Percentiles rank a stretch among this genome's conserved stretches.
Evolutionary conservation across 2,797 vertebrate species (phyloP).

Genomic region (Sitta carolinensis): DNA sequence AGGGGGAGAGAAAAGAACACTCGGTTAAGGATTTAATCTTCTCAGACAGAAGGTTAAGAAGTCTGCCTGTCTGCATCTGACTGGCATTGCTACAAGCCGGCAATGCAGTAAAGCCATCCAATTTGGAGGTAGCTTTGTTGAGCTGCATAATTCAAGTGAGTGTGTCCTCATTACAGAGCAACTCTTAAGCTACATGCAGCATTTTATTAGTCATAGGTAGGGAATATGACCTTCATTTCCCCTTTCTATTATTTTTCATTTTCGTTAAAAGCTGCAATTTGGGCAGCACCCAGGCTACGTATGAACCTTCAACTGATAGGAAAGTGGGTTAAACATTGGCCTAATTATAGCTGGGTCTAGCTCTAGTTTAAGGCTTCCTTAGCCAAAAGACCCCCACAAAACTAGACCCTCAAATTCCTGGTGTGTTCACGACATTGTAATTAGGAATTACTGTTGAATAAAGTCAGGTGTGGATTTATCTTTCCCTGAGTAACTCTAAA

Average conservation of each 20-base stretch:
- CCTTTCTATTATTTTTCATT: neutral
- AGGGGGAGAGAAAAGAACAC: neutral
- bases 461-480: neutral
- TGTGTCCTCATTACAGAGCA: neutral
- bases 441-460: neutral
- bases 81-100: conserved; percentile 6
- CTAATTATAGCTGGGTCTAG: neutral
- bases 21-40: conserved; percentile 59
- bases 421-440: neutral
- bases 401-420: neutral
- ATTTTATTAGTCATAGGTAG: neutral
- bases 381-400: neutral
- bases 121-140: conserved; percentile 1
- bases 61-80: conserved; percentile 36
- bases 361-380: neutral
- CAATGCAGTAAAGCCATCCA: conserved; percentile 19
- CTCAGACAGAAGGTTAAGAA: conserved; percentile 57
- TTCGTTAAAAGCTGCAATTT: neutral
- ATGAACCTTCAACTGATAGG: neutral
- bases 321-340: neutral
- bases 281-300: neutral
- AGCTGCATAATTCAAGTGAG: conserved; percentile 15
- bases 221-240: neutral
- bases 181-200: neutral
- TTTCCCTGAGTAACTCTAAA: neutral